Conservation (phyloP, 2,888 invertebrate genomes). For the Lasiommata megera region DNA sequence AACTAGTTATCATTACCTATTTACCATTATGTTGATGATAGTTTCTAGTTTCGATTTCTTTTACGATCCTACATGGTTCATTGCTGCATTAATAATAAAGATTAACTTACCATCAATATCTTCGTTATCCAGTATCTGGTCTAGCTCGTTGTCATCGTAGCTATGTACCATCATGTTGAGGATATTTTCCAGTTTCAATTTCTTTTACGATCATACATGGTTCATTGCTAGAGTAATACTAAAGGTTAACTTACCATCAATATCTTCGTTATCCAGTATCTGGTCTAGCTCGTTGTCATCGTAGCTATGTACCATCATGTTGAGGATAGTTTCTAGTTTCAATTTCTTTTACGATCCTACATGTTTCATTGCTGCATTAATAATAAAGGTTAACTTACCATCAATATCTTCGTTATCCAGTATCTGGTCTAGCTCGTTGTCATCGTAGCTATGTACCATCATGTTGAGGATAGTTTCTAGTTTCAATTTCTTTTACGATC, state of each 20-base stretch:
- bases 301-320: conserved; percentile 90
- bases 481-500: no score
- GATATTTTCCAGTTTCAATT: conserved; percentile 89
- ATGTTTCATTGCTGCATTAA: neutral
- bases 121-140: conserved; percentile 87
- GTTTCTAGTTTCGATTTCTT: conserved; percentile 89
- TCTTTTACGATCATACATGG: conserved; percentile 75
- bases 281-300: conserved; percentile 90
- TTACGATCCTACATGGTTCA: conserved; percentile 39
- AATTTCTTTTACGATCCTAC: conserved; percentile 91
- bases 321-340: conserved; percentile 89
- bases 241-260: conserved; percentile 89
- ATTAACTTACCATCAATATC: conserved; percentile 90
- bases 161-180: conserved; percentile 90
- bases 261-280: conserved; percentile 88
- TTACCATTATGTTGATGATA: conserved; percentile 90
- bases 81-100: no score
- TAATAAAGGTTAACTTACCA: conserved; percentile 70
- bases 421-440: conserved; percentile 88
- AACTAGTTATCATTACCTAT: conserved; percentile 89
- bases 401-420: conserved; percentile 90
- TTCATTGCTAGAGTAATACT: no score
- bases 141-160: conserved; percentile 89
- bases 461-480: conserved; percentile 90
- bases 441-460: conserved; percentile 90